phyloP scores from a whole-genome alignment of 2,888 invertebrate species.

The Tineola bisselliella region DNA sequence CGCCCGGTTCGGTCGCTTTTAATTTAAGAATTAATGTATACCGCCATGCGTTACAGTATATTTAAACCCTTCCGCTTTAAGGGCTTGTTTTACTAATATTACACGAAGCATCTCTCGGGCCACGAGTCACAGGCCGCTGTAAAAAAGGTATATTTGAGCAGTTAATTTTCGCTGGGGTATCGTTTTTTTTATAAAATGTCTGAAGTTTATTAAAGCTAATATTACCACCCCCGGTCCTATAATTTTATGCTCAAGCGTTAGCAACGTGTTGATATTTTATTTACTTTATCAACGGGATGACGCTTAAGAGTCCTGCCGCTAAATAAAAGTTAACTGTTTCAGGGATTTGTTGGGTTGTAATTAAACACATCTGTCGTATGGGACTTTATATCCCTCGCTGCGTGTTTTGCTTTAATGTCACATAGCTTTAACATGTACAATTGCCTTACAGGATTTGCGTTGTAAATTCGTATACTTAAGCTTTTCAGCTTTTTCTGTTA shows the following conservation, averaged over 20 bases:
- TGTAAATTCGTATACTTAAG: not conserved
- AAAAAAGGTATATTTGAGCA: conserved; percentile 46
- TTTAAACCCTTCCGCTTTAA: conserved; percentile 36
- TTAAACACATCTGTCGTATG: conserved; percentile 61
- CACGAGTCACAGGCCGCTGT: conserved; percentile 25
- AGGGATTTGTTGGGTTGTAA: conserved; percentile 54
- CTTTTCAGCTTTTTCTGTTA: not conserved
- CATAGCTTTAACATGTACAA: not conserved
- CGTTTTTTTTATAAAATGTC: conserved; percentile 48
- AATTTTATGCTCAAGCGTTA: conserved; percentile 43
- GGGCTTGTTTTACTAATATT: conserved; percentile 43
- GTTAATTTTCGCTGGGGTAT: conserved; percentile 43
- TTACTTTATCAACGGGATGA: conserved; percentile 44
- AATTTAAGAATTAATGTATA: conserved; percentile 42
- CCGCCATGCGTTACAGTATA: conserved; percentile 40
- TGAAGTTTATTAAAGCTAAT: conserved; percentile 53
- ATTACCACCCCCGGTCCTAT: conserved; percentile 43
- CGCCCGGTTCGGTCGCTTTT: conserved; percentile 37
- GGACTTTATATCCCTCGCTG: conserved; percentile 33
- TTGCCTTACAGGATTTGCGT: not conserved
- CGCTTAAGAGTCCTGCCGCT: conserved; percentile 29
- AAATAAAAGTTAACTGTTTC: conserved; percentile 52
- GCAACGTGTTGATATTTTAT: conserved; percentile 60
- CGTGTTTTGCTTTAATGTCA: conserved; percentile 2
- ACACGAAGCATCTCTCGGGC: conserved; percentile 22